A percentile compares a stretch with the other conserved stretches of the same genome.
Evolutionary conservation across 1,140 invertebrate genomes (phyloP).

Genomic region (Panagrolaimus sp.): DNA sequence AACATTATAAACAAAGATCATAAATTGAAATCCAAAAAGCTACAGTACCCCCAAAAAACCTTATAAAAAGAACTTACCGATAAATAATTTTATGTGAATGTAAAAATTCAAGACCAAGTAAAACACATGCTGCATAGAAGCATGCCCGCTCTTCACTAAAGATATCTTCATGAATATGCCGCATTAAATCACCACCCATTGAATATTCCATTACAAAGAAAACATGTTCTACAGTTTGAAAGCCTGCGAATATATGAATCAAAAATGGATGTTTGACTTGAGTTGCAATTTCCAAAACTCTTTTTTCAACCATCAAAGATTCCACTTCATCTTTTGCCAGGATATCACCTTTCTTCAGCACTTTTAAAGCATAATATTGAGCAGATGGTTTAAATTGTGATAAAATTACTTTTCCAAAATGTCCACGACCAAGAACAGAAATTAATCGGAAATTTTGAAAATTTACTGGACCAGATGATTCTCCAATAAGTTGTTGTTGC

Average conservation of each 20-base stretch:
- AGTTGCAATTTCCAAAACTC: constrained; percentile 98
- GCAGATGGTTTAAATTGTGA: constrained; percentile 85
- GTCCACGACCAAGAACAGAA: constrained; percentile 91
- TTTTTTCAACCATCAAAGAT: constrained; percentile 90
- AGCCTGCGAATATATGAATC: constrained; percentile 96
- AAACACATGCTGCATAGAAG: constrained; percentile 97
- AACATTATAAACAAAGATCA: background rate
- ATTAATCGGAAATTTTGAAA: constrained; percentile 88
- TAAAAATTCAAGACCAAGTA: constrained; percentile 93
- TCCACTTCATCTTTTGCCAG: constrained; percentile 94
- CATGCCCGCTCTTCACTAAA: constrained; percentile 92
- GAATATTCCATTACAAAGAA: constrained; percentile 98
- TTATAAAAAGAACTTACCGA: constrained; percentile 31
- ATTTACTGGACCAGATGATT: constrained; percentile 64
- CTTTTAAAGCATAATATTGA: constrained; percentile 91
- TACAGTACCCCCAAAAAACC: background rate
- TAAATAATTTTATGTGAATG: constrained; percentile 99
- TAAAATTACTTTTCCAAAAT: constrained; percentile 98
- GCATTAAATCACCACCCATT: constrained; percentile 86
- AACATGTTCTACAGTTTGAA: constrained; percentile 92
- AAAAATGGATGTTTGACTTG: constrained; percentile 84
- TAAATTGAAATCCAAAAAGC: background rate
- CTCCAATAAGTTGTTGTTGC: background rate
- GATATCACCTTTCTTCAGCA: constrained; percentile 98
- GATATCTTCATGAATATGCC: constrained; percentile 99